phyloP scores from a whole-genome alignment of 2,888 invertebrate species.

The Ectemnius cavifrons region DNA sequence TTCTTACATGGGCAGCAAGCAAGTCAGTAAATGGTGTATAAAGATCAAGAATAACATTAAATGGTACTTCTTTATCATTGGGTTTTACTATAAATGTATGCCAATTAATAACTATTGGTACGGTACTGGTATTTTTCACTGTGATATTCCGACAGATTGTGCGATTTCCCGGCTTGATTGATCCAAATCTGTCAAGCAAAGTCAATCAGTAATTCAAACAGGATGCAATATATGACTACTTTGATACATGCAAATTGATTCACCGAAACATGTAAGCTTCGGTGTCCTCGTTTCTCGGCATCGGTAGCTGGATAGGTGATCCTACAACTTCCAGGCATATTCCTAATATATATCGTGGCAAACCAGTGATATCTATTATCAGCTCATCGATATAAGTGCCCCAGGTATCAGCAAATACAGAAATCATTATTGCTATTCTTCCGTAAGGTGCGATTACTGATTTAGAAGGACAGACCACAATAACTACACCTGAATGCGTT shows the following conservation, averaged over 20 bases:
- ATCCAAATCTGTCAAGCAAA: conserved; percentile 62
- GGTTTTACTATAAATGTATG: conserved; percentile 60
- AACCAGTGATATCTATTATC: conserved; percentile 72
- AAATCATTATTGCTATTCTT: conserved; percentile 69
- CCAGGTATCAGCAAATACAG: conserved; percentile 78
- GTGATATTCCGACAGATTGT: conserved; percentile 56
- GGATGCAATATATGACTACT: neutral
- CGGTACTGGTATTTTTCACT: conserved; percentile 65
- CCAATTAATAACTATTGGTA: conserved; percentile 70
- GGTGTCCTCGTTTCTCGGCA: conserved; percentile 39
- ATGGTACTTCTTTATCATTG: conserved; percentile 46
- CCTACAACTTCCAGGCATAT: conserved; percentile 74
- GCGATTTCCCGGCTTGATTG: conserved; percentile 46
- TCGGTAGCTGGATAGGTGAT: conserved; percentile 75
- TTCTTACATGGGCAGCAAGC: conserved; percentile 23
- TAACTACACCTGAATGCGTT: conserved; percentile 68
- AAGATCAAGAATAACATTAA: conserved; percentile 63
- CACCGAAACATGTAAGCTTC: neutral
- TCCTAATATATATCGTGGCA: conserved; percentile 72
- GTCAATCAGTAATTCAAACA: neutral
- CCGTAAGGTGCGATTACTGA: conserved; percentile 64
- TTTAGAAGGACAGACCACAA: conserved; percentile 65
- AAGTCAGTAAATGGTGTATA: conserved; percentile 50
- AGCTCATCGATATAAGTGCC: conserved; percentile 78
- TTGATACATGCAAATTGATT: neutral